Base-by-base conservation (phyloP, 2,113 vertebrate species). In the Tyto alba region DNA sequence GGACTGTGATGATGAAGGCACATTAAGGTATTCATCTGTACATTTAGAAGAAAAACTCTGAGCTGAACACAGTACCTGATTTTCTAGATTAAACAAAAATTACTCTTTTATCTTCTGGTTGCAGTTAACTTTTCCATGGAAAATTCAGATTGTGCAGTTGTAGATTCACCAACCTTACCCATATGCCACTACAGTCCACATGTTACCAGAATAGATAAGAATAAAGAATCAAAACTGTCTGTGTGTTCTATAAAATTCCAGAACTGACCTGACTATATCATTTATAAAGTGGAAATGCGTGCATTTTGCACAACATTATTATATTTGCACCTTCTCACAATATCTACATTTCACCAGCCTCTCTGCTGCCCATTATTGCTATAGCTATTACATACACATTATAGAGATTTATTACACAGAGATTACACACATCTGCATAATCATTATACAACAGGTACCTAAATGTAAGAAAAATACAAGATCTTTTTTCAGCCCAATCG, bases 401-500 rank as follows among this genome's bases (percentile, higher is more conserved):
- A 36, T 38, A 43, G 10, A 38, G 27, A 57, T 66, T 75, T 52
- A n/a, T 71, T 43, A 50, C 10, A 80, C 12, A 56, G 50, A 67
- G 10, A 11, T 78, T 71, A 20, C 19, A 74, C 6, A 64, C 13
- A 9, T 52, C 50, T 75, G 5, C 15, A 72, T 62, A 81, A 17
- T 26, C 52, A 66, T 89, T 60, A 41, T 66, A 25, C 11, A 55
- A 32, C 6, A 34, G 15, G 3, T 45, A 59, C 18, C 15, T 57
- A 85, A 82, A 45, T 0, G 1, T 32, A 62, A 69, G 13, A 40
- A 27, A 67, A 76, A 68, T n/a, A 4, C 8, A 74, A 41, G 7
- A 75, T n/a, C 1, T 1, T 47, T 67, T 62, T 75, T 52, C 14
- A 92, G 11, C 3, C 6, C 4, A 6, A 6, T 0, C 0, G 10